Evolutionary conservation across 2,797 vertebrate species (phyloP), one percentile per base, ranked within the genome.

Genomic region (Anguilla pacifica): DNA sequence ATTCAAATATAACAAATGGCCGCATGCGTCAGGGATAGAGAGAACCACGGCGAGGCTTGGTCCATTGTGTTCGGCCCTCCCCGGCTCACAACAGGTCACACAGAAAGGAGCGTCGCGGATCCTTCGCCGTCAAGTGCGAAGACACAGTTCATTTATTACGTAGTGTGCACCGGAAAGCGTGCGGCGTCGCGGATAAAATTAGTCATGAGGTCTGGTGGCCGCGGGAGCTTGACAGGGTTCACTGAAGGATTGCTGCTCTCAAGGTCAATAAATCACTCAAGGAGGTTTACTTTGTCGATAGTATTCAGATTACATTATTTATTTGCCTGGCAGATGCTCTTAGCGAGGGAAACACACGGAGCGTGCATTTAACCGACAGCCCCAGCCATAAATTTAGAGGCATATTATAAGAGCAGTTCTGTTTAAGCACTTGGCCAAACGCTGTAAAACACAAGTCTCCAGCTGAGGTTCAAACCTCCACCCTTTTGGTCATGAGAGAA

Each of bases 11-110:
- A 79, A 90, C 87, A 74, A 79, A 91, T 87, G 87, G 85, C 84
- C 87, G 87, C 89, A 88, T 89, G 89, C 81, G 91, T 90, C 91
- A 92, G 88, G 88, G 2, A 84, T n/a, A 88, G 89, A 88, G 90
- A 92, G 90, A 85, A 87, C 43, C 61, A 67, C 88, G 85, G 87
- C 90, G 77, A 81, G 77, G 77, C 17, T 22, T 17, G 15, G 77
- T 46, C 77, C 43, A 81, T 81, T 81, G 77, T 81, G 77, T 39
- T 81, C 15, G 77, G 15, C 39, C 77, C 35, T 81, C 15, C 35
- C 5, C 39, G 17, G 31, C 31, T 43, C 31, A 28, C 10, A 39
- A 25, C 39, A 46, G 77, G 39, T 49, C 39, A 81, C 35, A 49
- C 1, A 81, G 13, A 46, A 67, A 46, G 39, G 77, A 49, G 15